Conservation (phyloP, 2,797 vertebrate species). For the Coccyzus lansbergi region DNA sequence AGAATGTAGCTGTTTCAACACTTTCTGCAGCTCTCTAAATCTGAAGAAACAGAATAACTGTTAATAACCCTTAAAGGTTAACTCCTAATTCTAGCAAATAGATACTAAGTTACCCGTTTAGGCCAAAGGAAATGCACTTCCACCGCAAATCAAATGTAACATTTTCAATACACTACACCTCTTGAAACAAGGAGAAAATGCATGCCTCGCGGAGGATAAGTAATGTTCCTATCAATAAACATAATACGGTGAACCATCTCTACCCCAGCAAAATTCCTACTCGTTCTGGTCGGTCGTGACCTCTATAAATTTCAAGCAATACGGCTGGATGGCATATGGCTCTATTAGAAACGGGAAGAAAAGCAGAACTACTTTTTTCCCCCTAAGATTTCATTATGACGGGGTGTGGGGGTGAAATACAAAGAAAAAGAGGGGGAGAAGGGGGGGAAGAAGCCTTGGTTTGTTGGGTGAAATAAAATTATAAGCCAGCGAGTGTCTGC, state of each 20-base stretch:
- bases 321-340: neutral
- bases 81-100: neutral
- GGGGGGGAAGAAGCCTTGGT: rapidly evolving
- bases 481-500: neutral
- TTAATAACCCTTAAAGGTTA: neutral
- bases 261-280: neutral
- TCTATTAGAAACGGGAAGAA: neutral
- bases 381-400: neutral
- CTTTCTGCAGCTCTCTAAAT: neutral
- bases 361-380: neutral
- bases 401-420: rapidly evolving
- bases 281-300: neutral
- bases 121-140: conserved; percentile 23
- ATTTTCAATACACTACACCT: neutral
- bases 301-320: conserved; percentile 37
- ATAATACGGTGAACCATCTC: neutral
- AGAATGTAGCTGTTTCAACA: neutral
- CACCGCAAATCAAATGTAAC: neutral
- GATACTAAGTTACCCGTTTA: neutral
- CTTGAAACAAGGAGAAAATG: neutral
- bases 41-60: neutral
- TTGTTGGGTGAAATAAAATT: neutral
- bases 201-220: neutral
- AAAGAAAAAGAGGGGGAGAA: too few species aligned
- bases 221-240: neutral